Conservation (phyloP, 2,797 vertebrate species). For the Sorex maritimensis region DNA sequence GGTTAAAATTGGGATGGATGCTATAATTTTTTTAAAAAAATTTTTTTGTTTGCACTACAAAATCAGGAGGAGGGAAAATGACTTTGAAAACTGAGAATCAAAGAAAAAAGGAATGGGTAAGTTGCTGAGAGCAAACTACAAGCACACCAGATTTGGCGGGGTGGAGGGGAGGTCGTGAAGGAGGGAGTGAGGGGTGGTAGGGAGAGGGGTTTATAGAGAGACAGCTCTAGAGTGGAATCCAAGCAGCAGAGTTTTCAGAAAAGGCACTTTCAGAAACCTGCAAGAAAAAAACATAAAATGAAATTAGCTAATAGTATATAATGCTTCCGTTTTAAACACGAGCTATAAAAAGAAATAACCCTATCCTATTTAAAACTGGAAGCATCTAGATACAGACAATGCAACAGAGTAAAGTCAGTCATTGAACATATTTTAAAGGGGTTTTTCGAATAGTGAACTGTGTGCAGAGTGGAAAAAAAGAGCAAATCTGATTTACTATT, state of each 20-base stretch:
- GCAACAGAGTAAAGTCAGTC: conserved; percentile 86
- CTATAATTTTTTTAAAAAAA: conserved; percentile 66
- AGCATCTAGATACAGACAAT: conserved; percentile 86
- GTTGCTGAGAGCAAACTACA: conserved; percentile 87
- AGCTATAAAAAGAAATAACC: conserved; percentile 52
- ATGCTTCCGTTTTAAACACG: conserved; percentile 76
- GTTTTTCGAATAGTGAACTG: conserved; percentile 91
- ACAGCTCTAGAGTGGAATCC: conserved; percentile 91
- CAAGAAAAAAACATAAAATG: conserved; percentile 89
- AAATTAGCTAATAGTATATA: conserved; percentile 86
- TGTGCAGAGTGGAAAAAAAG: conserved; percentile 87
- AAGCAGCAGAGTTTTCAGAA: conserved; percentile 92
- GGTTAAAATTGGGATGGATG: conserved; percentile 82
- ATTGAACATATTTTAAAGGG: conserved; percentile 85
- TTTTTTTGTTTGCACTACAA: conserved; percentile 83
- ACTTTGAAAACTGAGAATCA: conserved; percentile 86
- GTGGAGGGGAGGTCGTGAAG: too few species aligned
- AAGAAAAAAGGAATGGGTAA: conserved; percentile 73
- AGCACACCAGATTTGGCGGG: conserved; percentile 81
- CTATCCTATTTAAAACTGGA: conserved; percentile 79
- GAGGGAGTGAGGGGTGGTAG: not conserved
- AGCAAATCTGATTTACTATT: conserved; percentile 89
- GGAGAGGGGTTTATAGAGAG: conserved; percentile 83
- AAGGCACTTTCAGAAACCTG: conserved; percentile 94
- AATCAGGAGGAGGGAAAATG: conserved; percentile 84